phyloP scores from a whole-genome alignment of 2,888 invertebrate genomes.

The Diogma glabrata region DNA sequence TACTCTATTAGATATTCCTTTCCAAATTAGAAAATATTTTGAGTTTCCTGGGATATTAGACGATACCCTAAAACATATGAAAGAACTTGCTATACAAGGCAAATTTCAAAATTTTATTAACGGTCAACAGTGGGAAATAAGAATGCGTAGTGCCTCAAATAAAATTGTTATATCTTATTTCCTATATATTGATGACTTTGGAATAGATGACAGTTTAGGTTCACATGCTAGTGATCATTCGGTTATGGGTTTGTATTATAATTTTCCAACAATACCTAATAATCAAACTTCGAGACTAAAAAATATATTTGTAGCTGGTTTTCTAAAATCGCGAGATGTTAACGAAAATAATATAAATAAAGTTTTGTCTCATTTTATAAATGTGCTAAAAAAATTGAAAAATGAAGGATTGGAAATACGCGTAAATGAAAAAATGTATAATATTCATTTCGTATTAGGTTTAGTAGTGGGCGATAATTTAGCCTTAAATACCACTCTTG shows the following conservation, averaged over 20 bases:
- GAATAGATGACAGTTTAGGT: not conserved
- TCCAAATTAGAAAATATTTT: constrained; percentile 1
- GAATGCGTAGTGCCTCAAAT: not conserved
- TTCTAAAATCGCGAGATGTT: not conserved
- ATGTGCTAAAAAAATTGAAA: not conserved
- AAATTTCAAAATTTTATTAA: not conserved
- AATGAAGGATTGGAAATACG: not conserved
- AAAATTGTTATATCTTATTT: not conserved
- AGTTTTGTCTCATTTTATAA: not conserved
- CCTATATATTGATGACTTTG: not conserved
- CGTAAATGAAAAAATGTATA: not conserved
- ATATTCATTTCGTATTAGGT: not conserved
- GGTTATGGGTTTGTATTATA: not conserved
- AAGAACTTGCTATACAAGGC: not conserved
- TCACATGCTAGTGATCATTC: not conserved
- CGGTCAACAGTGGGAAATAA: not conserved
- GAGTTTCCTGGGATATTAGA: not conserved
- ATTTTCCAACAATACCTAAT: not conserved
- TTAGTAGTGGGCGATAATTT: not conserved
- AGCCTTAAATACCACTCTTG: not conserved
- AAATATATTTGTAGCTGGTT: not conserved
- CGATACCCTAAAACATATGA: not conserved
- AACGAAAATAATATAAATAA: not conserved
- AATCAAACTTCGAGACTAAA: not conserved
- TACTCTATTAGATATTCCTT: not conserved